Evolutionary conservation across 2,113 vertebrate species (phyloP).

Genomic region (Aptenodytes patagonicus): DNA sequence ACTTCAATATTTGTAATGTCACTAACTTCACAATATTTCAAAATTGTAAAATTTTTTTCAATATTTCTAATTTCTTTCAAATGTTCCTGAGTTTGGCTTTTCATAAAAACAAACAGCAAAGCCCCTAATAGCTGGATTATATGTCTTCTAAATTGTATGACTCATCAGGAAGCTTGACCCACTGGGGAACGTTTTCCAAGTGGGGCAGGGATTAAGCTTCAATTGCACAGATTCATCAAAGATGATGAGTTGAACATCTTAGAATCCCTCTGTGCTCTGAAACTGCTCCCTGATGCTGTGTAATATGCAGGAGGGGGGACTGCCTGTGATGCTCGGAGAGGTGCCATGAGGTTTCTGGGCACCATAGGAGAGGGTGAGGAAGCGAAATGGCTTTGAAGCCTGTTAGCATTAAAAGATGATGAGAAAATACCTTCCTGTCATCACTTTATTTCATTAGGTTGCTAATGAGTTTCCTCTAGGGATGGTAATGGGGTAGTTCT

Average conservation of each 20-base stretch:
- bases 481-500: slow-evolving; percentile 52
- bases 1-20: neutral
- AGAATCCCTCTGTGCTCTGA: slow-evolving; percentile 27
- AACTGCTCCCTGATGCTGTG: slow-evolving; percentile 30
- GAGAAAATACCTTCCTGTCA: slow-evolving; percentile 57
- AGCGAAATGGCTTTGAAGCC: slow-evolving; percentile 47
- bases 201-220: slow-evolving; percentile 32
- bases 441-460: slow-evolving; percentile 60
- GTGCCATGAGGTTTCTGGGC: slow-evolving; percentile 14
- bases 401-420: slow-evolving; percentile 52
- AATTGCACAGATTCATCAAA: slow-evolving; percentile 42
- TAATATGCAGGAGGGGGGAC: neutral
- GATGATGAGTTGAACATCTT: neutral
- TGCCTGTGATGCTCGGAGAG: neutral
- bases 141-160: neutral
- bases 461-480: slow-evolving; percentile 58
- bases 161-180: slow-evolving; percentile 28
- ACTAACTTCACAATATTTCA: neutral
- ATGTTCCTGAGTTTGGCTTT: neutral
- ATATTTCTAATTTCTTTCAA: neutral
- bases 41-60: neutral
- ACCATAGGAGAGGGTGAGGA: neutral
- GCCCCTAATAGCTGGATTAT: neutral
- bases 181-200: slow-evolving; percentile 20
- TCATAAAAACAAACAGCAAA: neutral